Evolutionary conservation across 2,888 invertebrate genomes (phyloP), one percentile per base, ranked within the genome.

Genomic region (Exocentrus adspersus): DNA sequence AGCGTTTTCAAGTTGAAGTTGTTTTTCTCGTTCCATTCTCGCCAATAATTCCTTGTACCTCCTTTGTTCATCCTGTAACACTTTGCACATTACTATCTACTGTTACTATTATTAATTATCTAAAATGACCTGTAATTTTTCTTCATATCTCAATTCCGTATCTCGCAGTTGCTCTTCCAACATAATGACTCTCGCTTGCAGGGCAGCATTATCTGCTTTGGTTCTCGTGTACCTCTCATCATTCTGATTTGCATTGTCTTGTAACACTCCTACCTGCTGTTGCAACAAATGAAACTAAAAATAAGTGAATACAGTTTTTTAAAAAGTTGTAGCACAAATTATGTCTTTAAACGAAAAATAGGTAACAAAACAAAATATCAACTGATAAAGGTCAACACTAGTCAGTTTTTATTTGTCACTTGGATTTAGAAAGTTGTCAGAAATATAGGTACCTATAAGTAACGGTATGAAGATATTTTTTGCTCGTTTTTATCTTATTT

Each of bases 181-280:
- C 90, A 94, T 94, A 78, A 94, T 91, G 71, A 96, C 92, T 74
- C 95, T 88, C 37, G 95, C 93, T 79, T 95, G 94, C 41, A 97
- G 87, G 61, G 93, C 92, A 1, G 95, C 94, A 87, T 96, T 96
- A 83, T 97, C 96, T 62, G 96, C 92, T 84, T 96, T 97, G 60
- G 92, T 93, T 76, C 94, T 87, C 59, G 92, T 90, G 82, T 96
- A 96, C 71, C 94, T 87, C 82, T 95, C 94, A 81, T 96, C 95
- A 6, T 92, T 92, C 60, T 91, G 90, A 76, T 89, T 90, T 78
- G 95, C 95, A 53, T 92, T 93, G 82, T 97, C 95, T 51, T 92
- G 93, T 75, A 97, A 86, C 63, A 91, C 91, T 68, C 92, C 92
- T 83, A 97, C 92, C 85, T 97, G 95, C 80, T 95, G 93, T 84